Evolutionary conservation across 2,888 invertebrate species (phyloP).

Genomic region (Raillietiella orientalis): DNA sequence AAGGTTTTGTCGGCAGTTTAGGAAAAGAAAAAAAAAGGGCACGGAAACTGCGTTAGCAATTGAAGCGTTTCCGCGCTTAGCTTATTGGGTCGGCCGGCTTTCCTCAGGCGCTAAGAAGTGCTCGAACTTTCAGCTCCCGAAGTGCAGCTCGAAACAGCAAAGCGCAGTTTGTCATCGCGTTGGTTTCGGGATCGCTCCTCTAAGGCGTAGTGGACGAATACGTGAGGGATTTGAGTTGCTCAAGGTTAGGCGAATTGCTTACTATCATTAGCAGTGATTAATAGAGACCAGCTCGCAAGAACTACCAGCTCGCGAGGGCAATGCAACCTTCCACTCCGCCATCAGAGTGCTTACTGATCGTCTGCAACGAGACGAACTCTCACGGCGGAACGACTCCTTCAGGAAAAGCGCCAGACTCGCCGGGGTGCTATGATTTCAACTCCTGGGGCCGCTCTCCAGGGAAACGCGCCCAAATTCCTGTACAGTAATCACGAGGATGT

Average conservation of each 20-base stretch:
- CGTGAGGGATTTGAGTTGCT: conserved; percentile 51
- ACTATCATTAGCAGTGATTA: too few relatives aligned
- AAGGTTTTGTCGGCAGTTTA: too few relatives aligned
- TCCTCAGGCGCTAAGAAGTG: too few relatives aligned
- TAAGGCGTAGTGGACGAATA: conserved; percentile 73
- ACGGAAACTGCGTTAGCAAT: too few relatives aligned
- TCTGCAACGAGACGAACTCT: conserved; percentile 74
- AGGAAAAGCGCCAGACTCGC: conserved; percentile 51
- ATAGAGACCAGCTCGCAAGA: too few relatives aligned
- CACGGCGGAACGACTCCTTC: conserved; percentile 53
- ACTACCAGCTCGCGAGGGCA: conserved; percentile 64
- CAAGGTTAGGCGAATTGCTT: conserved; percentile 23
- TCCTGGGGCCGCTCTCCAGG: conserved; percentile 72
- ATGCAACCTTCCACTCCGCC: conserved; percentile 62
- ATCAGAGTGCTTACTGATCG: conserved; percentile 73
- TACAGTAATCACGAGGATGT: background rate
- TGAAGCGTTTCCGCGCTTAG: too few relatives aligned
- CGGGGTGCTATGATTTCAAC: conserved; percentile 99
- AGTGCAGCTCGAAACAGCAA: too few relatives aligned
- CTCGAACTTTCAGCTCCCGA: too few relatives aligned
- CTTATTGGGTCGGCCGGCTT: too few relatives aligned
- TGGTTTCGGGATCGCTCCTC: too few relatives aligned
- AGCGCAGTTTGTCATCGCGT: too few relatives aligned
- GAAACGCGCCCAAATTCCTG: conserved; percentile 12
- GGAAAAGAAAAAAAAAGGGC: too few relatives aligned